Conservation (phyloP, 2,888 invertebrate genomes). For the Cantharis lateralis region DNA sequence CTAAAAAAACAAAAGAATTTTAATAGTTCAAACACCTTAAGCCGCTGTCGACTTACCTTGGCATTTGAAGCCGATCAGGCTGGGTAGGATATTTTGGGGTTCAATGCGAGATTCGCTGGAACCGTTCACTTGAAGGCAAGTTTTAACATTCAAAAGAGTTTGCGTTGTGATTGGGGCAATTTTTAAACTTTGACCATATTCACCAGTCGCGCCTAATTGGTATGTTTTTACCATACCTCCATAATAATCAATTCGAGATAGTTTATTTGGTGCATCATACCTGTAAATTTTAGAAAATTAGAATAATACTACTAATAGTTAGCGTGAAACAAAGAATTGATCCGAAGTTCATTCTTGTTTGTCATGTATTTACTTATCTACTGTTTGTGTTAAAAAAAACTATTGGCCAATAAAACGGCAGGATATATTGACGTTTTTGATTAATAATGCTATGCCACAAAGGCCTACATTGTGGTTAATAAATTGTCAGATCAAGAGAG, state of each 20-base stretch:
- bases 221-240: constrained; percentile 94
- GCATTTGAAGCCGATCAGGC: constrained; percentile 73
- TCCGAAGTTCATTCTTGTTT: too few species aligned
- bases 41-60: constrained; percentile 54
- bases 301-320: too few species aligned
- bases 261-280: constrained; percentile 74
- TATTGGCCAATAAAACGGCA: too few species aligned
- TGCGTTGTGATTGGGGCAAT: constrained; percentile 86
- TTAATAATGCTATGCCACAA: too few species aligned
- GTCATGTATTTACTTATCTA: too few species aligned
- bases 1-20: constrained; percentile 46
- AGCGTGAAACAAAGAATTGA: too few species aligned
- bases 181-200: constrained; percentile 77
- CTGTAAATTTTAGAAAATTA: constrained; percentile 44
- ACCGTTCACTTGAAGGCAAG: constrained; percentile 86
- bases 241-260: constrained; percentile 93
- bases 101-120: constrained; percentile 62
- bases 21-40: neutral
- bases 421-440: too few species aligned
- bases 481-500: too few species aligned
- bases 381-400: too few species aligned
- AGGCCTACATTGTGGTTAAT: too few species aligned
- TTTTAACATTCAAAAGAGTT: constrained; percentile 68
- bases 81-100: constrained; percentile 82
- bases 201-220: constrained; percentile 68